Evolutionary conservation across 2,888 invertebrate species (phyloP), one percentile per base, ranked within the genome.

Genomic region (Patella depressa): DNA sequence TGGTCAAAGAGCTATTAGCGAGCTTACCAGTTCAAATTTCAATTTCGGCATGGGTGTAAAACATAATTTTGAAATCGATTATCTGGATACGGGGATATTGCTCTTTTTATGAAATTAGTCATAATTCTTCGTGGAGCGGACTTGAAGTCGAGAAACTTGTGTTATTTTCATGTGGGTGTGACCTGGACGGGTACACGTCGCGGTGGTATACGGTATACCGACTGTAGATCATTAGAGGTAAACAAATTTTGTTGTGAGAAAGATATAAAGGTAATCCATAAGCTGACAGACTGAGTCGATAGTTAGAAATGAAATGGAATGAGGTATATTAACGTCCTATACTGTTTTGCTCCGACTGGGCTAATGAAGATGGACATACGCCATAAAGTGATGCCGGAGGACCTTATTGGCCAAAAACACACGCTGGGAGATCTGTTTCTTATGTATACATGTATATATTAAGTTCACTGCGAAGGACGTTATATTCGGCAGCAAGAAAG

Each of bases 221-320:
- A 79, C 73, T 78, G 15, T 2, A 74, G 74, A 34, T 73, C 55
- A n/a, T 12, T 74, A 17, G 17, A 24, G 15, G 45, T 79, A 24
- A 54, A 71, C 14, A 55, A 71, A 15, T 29, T 19, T 9, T 78
- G 78, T 69, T n/a, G 24, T 7, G 29, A 65, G 3, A 73, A 45
- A 14, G 14, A 59, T 15, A 74, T 80, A 34, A 71, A 15, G 5
- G 55, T 24, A 75, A 77, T n/a, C 57, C 29, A 24, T n/a, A 45
- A 14, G 80, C 77, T 34, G 77, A 80, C 71, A 4, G 7, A 19
- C 45, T 77, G 14, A 76, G 76, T 65, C 75, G 74, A 54, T 9
- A 19, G n/a, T 34, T 14, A 24, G 76, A 34, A 34, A 34, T 34
- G 34, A 34, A 34, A 34, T 34, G 34, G 2, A 4, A 4, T 34